Base-by-base conservation (phyloP, 2,797 vertebrate genomes). In the Pantherophis vulpinus region DNA sequence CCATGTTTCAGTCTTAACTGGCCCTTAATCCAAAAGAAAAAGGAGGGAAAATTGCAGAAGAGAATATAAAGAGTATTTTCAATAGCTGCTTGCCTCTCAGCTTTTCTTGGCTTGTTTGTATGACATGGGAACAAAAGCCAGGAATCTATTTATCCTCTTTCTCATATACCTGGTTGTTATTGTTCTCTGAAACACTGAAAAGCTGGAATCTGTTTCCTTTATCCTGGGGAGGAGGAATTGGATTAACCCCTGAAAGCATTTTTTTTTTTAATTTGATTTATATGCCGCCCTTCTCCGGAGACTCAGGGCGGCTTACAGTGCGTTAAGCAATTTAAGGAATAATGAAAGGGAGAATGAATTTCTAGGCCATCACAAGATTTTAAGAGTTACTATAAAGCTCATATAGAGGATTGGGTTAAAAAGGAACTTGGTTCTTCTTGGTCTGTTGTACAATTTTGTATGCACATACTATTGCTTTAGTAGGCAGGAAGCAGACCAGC, bases 311-410 rank as follows among this genome's bases (percentile, higher is more conserved):
- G n/a, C n/a, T n/a, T n/a, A n/a, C n/a, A n/a, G n/a, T n/a, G n/a
- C n/a, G n/a, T n/a, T n/a, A n/a, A n/a, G n/a, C n/a, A n/a, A n/a
- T n/a, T 95, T 92, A 95, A 94, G 91, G 88, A 94, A 66, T 86
- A 93, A 94, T 58, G 51, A 93, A 94, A 0, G 60, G 91, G 32
- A 95, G 95, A 94, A 93, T 96, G 94, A 93, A 94, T 95, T 96
- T 96, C 95, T 91, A 90, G 93, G 63, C 94, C 95, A 94, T 1
- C 1, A 94, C 94, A 95, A 91, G 93, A 95, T 91, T 93, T 54
- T 92, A 83, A 93, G 63, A 93, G 91, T 92, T 89, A 51, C 60
- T 94, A 94, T 86, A 93, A 95, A 91, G 86, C 59, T 92, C 54
- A 93, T 94, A 29, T 74, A 74, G 89, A 88, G 60, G 87, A 0